Evolutionary conservation across 2,888 invertebrate species (phyloP), one percentile per base, ranked within the genome.

Genomic region (Troides aeacus): DNA sequence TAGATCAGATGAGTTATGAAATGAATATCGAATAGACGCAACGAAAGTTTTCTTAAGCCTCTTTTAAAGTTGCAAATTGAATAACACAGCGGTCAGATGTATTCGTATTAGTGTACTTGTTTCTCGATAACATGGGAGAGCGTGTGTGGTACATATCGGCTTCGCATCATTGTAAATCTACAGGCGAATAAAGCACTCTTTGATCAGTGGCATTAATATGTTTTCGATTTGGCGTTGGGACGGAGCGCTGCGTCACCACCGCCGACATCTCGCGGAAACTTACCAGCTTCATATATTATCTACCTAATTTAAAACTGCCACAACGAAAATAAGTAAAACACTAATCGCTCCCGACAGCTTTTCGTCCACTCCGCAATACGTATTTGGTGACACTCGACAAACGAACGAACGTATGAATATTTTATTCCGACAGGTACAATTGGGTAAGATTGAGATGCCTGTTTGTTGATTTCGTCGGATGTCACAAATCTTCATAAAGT

Each of bases 171-270:
- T 73, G 71, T 78, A 74, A 78, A 78, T 77, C 72, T 69, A 71
- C 74, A 72, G 76, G 78, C 78, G 81, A 82, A 84, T 81, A 86
- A 82, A 86, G 78, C 82, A 87, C 78, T 81, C 89, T 90, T 90
- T 89, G 90, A 92, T 91, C 90, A 82, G 85, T 74, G 83, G 84
- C 79, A 82, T 87, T 89, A 86, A 91, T 90, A 82, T 86, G 87
- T 87, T 88, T 89, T 86, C 84, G 79, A 89, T 89, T 85, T 84
- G 82, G 83, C 85, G 84, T 82, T 84, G 83, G 81, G 88, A 87
- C 84, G 78, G 79, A 74, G 77, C 76, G 74, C 87, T 87, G 83
- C 92, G 90, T 89, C 89, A 89, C 78, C 70, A 73, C 65, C 74
- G 73, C 77, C 81, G 86, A 86, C 87, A 87, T 75, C 81, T 83